Evolutionary conservation across 2,113 vertebrate species (phyloP).

Genomic region (Thamnophis sirtalis): DNA sequence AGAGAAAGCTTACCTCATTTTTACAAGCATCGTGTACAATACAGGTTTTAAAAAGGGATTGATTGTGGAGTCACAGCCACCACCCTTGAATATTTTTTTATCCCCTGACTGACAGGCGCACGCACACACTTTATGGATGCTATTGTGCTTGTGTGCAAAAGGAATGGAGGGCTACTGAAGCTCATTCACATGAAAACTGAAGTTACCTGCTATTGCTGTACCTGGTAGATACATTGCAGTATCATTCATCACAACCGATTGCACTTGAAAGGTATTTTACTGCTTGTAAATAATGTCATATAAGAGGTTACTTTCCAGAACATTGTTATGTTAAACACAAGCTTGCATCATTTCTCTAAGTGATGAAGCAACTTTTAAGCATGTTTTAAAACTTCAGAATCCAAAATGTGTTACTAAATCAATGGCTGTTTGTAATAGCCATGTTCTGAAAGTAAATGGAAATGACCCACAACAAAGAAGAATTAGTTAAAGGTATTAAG

Average conservation of each 20-base stretch:
- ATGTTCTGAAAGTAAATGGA: constrained; percentile 8
- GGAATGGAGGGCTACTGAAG: not conserved
- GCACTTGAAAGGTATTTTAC: not conserved
- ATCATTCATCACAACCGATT: not conserved
- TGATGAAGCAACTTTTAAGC: not conserved
- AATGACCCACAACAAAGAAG: constrained; percentile 14
- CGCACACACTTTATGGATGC: not conserved
- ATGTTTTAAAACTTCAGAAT: not conserved
- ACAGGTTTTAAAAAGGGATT: not conserved
- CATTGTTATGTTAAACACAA: not conserved
- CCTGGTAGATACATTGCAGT: not conserved
- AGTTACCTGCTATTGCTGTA: not conserved
- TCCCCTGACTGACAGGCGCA: too few relatives aligned
- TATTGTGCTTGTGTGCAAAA: not conserved
- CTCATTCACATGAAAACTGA: not conserved
- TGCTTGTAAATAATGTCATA: not conserved
- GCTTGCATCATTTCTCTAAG: not conserved
- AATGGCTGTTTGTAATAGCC: constrained; percentile 4
- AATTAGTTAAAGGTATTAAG: constrained; percentile 13
- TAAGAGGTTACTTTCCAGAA: not conserved
- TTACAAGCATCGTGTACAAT: not conserved
- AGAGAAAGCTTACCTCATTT: not conserved
- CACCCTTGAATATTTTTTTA: not conserved
- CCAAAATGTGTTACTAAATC: constrained; percentile 7
- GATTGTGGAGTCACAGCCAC: not conserved